phyloP scores from a whole-genome alignment of 2,113 vertebrate species.

The Artemisiospiza belli region DNA sequence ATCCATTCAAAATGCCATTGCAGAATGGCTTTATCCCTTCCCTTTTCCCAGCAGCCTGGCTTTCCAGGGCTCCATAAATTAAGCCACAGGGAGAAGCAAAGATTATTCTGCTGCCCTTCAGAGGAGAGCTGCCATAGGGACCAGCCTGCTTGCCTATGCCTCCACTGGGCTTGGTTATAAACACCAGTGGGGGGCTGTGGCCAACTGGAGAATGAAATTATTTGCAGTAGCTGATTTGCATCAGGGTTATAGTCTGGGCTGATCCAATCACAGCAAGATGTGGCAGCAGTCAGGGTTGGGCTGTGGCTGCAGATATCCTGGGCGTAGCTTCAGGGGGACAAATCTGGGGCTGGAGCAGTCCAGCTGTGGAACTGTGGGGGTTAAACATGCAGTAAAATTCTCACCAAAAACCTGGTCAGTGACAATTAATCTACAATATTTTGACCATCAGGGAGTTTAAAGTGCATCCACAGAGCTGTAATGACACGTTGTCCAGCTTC shows the following conservation, averaged over 20 bases:
- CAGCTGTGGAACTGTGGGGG: not conserved
- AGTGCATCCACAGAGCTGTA: not conserved
- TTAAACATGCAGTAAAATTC: not conserved
- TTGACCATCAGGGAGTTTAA: not conserved
- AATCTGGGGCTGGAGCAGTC: not conserved
- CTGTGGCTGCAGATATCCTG: not conserved
- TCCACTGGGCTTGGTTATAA: not conserved
- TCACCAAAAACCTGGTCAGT: not conserved
- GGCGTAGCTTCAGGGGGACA: not conserved
- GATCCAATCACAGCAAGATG: not conserved
- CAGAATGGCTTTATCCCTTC: not conserved
- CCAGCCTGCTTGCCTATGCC: not conserved
- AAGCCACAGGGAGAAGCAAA: not conserved
- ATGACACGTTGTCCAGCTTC: not conserved
- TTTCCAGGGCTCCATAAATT: not conserved
- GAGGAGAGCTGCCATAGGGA: not conserved
- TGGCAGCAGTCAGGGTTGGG: not conserved
- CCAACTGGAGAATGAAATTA: not conserved
- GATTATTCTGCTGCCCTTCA: not conserved
- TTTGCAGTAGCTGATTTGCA: not conserved
- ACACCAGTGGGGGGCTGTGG: not conserved
- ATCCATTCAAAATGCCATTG: not conserved
- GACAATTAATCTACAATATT: not conserved
- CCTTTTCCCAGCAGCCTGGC: not conserved
- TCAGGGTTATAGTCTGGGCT: not conserved